Evolutionary conservation across 2,113 vertebrate genomes (phyloP), one percentile per base, ranked within the genome.

Genomic region (Toxostoma redivivum): DNA sequence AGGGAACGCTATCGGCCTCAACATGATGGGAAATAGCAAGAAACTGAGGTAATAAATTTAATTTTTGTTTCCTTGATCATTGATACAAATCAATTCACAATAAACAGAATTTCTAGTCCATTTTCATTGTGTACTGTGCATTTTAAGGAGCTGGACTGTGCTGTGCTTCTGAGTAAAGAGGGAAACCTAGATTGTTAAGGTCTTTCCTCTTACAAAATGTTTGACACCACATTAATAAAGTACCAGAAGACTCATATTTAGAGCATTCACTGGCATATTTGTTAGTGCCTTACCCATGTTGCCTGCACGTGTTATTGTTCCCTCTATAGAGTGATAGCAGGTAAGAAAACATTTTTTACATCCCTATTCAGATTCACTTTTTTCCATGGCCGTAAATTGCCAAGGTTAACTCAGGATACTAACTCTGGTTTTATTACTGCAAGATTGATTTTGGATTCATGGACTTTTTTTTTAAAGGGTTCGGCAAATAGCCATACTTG

Each of bases 21-120:
- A 97, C 98, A 98, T 98, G 98, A 97, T 99, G 95, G 98, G 95
- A 88, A 98, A 98, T 88, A 98, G 93, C 95, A 99, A 98, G 96
- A 98, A 98, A 93, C 93, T 98, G 95, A 98, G 98, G 99, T 99
- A 96, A 25, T 96, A 4, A 56, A 9, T 73, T 70, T n/a, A 40
- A 38, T 71, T 88, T 65, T 30, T 38, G 15, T 47, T 62, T 90
- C n/a, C 38, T 81, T 33, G 38, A 9, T 73, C 20, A 8, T 25
- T 44, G 70, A n/a, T 82, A 64, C 10, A 67, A 44, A n/a, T 44
- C 33, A 48, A 0, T 38, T 12, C 10, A 60, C 1, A 8, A 40
- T 86, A 19, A 80, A 40, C 28, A 67, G 44, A 62, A 44, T 33
- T 44, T 60, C 15, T 31, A 22, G 23, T 60, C 31, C 6, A 1